phyloP scores from a whole-genome alignment of 2,113 vertebrate genomes.

The Pluvianellus socialis region DNA sequence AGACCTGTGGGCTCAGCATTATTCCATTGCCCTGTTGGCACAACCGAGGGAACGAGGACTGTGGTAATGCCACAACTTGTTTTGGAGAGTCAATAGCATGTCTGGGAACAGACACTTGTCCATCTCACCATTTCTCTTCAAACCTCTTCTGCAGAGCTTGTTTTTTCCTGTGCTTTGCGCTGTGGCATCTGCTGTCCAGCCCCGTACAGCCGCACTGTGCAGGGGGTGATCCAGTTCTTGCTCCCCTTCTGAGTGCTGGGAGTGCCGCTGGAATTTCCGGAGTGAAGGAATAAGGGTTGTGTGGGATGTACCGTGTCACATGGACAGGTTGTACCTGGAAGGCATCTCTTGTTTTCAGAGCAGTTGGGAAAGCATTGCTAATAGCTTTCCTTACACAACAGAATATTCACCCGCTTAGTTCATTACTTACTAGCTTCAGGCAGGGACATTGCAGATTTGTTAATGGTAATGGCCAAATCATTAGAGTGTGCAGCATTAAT shows the following conservation, averaged over 20 bases:
- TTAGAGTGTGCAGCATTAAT: conserved; percentile 63
- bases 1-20: neutral
- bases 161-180: neutral
- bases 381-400: conserved; percentile 66
- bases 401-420: conserved; percentile 66
- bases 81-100: neutral
- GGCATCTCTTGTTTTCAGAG: conserved; percentile 64
- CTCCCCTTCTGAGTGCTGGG: neutral
- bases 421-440: conserved; percentile 74
- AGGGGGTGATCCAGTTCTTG: neutral
- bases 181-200: neutral
- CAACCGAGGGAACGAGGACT: neutral
- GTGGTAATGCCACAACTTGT: neutral
- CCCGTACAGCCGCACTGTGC: neutral
- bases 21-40: neutral
- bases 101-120: neutral
- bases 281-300: neutral
- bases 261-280: conserved; percentile 9
- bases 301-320: neutral
- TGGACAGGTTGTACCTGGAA: conserved; percentile 62
- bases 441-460: conserved; percentile 65
- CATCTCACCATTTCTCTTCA: neutral
- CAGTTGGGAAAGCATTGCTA: conserved; percentile 64
- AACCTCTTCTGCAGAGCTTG: neutral
- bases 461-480: conserved; percentile 65